Base-by-base conservation (phyloP, 2,797 vertebrate species). In the Parambassis ranga region DNA sequence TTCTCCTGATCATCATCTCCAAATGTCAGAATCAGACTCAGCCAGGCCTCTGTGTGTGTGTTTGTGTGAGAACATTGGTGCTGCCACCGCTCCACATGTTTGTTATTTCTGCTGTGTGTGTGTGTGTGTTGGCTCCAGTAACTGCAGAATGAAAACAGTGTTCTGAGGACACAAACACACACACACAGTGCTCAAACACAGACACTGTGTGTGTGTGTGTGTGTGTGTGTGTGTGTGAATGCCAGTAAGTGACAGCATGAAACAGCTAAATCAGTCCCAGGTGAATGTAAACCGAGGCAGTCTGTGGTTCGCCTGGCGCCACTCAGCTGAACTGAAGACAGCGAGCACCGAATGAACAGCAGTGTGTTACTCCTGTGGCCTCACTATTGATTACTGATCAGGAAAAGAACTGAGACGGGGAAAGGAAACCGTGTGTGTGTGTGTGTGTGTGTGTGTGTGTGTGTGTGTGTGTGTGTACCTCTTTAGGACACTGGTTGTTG, bases 401-500 rank as follows among this genome's bases (percentile, higher is more conserved):
- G 22, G 16, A 46, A 1, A 10, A 3, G 10, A 44, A 32, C 6
- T 10, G 0, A 26, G 18, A 11, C 0, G 13, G 22, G 30, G 7
- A 26, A 7, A 15, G 13, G 10, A 1, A 20, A 42, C n/a, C 26
- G 23, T 8, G 23, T 49, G 62, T 22, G 47, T 1, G 38, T 5
- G 48, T 37, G 39, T 46, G 55, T 38, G 35, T 37, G 39, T 52
- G 27, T 32, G 31, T 37, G 51, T 51, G 55, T 65, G 53, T 65
- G 30, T 59, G 47, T 43, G 63, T 53, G 33, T 30, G 55, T 51
- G 61, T 26, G 46, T 23, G 0, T 20, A 87, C 84, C 85, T 89
- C 72, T 84, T 77, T 87, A 10, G 87, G 88, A 86, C 88, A 90
- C 79, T 90, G 88, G 74, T 89, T 89, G 68, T 31, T 77, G 56